Base-by-base conservation (phyloP, 2,888 invertebrate genomes). In the Phengaris arion region DNA sequence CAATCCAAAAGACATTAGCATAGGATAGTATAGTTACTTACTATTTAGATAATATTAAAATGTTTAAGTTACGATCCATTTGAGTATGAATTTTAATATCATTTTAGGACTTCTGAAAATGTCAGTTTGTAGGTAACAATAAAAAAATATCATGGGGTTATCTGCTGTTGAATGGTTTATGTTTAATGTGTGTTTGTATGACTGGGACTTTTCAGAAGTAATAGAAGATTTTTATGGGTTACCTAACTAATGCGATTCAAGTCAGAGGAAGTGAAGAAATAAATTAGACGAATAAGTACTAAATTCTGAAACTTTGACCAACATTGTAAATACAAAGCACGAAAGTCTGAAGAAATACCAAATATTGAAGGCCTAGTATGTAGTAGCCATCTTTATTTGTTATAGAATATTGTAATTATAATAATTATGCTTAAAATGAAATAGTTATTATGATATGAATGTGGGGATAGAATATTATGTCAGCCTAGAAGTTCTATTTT, bases 1-100 rank as follows among this genome's bases (percentile, higher is more conserved):
- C 72, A 54, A 54, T 72, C 72, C 54, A 72, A 52, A 72, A 72
- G 54, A 72, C 72, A 72, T 72, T 72, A 72, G 72, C 3, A 8
- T 54, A 54, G 54, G 22, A 2, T 15, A 72, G 22, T 52, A 5
- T n/a, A 13, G 68, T 68, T 68, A 46, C 1, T 64, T 35, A 35
- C 35, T 35, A 10, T n/a, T 46, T 9, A 48, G 46, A 46, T 46
- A 15, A 46, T 46, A 15, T 45, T 13, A 7, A n/a, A 7, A 22
- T n/a, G 22, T 1, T 22, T 48, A 69, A 69, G 69, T 4, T 69
- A 35, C 13, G 64, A 45, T 64, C 35, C 64, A 48, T 69, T 48
- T 5, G n/a, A 48, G n/a, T 69, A 69, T 48, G 46, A 69, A 15
- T 64, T 35, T 45, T 35, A 13, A 6, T 45, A 13, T 64, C 6